These are phyloP conservation scores for Ancistrus triradiatus DNA, from an alignment of 2,113 vertebrate species.

Conservation along the genomic window DNA sequence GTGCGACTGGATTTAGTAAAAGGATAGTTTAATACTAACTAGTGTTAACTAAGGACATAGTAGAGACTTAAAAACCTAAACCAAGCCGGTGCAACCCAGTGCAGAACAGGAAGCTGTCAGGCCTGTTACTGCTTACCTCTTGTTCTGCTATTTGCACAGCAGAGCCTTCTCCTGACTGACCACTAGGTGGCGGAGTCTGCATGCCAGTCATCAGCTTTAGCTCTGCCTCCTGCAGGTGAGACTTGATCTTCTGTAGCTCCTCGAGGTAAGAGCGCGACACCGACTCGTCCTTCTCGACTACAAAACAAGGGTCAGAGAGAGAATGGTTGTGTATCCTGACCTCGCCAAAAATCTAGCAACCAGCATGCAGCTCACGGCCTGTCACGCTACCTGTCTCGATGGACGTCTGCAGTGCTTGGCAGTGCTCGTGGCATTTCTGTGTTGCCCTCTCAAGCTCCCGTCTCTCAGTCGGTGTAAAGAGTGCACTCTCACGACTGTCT, in stretches of 20 bases:
- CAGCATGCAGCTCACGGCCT: background rate
- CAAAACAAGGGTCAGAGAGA: background rate
- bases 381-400: conserved; percentile 81
- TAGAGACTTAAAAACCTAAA: background rate
- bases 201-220: conserved; percentile 75
- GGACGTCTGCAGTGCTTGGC: conserved; percentile 79
- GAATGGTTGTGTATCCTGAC: too few relatives aligned
- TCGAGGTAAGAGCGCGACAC: conserved; percentile 80
- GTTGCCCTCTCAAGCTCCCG: conserved; percentile 82
- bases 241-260: conserved; percentile 81
- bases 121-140: conserved; percentile 71
- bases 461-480: conserved; percentile 80
- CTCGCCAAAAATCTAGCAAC: too few relatives aligned
- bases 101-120: conserved; percentile 48
- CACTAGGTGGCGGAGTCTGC: conserved; percentile 66
- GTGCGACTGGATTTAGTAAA: too few relatives aligned
- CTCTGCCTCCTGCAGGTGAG: conserved; percentile 82
- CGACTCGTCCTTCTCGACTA: conserved; percentile 93
- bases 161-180: conserved; percentile 60
- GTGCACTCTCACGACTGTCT: conserved; percentile 83
- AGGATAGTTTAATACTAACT: too few relatives aligned
- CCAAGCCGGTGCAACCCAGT: background rate
- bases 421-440: conserved; percentile 77
- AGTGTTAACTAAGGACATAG: too few relatives aligned
- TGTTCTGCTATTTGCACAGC: conserved; percentile 79